Base-by-base conservation (phyloP, 2,797 vertebrate genomes). In the Urophycis tenuis region DNA sequence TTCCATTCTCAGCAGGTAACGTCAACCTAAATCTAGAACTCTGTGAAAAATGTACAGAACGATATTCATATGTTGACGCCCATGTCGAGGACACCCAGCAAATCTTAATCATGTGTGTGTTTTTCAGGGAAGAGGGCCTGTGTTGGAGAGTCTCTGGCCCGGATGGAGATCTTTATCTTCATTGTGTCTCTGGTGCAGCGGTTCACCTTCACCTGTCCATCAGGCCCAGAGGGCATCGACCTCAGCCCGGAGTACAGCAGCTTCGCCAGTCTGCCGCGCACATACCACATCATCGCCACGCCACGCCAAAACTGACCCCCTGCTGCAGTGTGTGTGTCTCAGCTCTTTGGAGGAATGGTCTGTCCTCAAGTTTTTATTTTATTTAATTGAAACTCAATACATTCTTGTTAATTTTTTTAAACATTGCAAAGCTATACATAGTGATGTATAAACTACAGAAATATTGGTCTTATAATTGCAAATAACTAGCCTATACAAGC, bases 161-260 rank as follows among this genome's bases (percentile, higher is more conserved):
- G 88, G 2, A 93, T 93, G 32, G 93, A 96, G 81, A 78, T 93
- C 8, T 95, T 95, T 85, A 82, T 95, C n/a, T 93, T 95, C 78
- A 31, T 94, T 78, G 92, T 93, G 0, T 77, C 92, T 32, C 82
- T 95, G 60, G 86, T 96, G 60, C 90, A 92, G 82, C 75, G 2
- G 30, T 92, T 92, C 83, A 87, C 81, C 69, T 88, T 93, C 14
- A 87, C 85, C 0, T 84, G 88, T 6, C 78, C 83, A 0, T 82
- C 80, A 3, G 84, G 88, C 0, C 86, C 84, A 0, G 84, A 84
- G 8, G 80, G 87, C 2, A 5, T 95, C 0, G 90, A 92, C 84
- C 74, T 92, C 33, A 89, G 72, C 34, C 92, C 91, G 0, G 88
- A 92, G 17, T 19, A 83, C 81, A 94, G 94, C 39, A 85, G 92